Base-by-base conservation (phyloP, 2,797 vertebrate species). In the Eulemur rubriventer region DNA sequence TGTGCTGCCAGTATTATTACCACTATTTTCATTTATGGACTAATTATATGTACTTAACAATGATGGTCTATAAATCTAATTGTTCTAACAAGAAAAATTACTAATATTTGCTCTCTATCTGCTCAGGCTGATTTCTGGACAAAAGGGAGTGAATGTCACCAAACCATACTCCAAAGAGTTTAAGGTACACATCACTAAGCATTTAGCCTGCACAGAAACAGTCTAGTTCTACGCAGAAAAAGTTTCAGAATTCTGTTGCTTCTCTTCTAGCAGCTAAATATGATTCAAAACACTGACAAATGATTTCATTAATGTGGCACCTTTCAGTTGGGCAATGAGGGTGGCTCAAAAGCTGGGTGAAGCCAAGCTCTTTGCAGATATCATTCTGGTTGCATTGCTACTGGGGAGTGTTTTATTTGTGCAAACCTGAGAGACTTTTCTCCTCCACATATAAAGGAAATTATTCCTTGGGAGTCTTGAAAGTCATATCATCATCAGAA, bases 401-500 rank as follows among this genome's bases (percentile, higher is more conserved):
- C 94, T 89, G 93, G 96, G 93, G 97, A 98, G 95, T 94, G 96
- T 92, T 98, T 98, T 97, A 98, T 98, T 98, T 98, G 98, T 98
- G 95, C 96, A 98, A 98, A 98, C 95, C 84, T 97, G 96, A 98
- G 97, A 97, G 98, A 96, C 94, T 98, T 98, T 97, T 86, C 97
- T 92, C 93, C 82, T 97, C 97, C 91, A 95, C 85, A 96, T 96
- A 96, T 97, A 98, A 98, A 98, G 98, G 97, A 98, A 96, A 98
- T 98, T 98, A 98, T 98, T 98, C 97, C 97, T 95, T 94, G 87
- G 93, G 97, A 98, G 97, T 98, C 96, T 97, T 97, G 96, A 98
- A 98, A 99, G 98, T 96, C 95, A 89, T 96, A 98, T 98, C 91
- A 98, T 98, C 96, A 97, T 97, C 98, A 98, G 97, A 97, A 98